These are phyloP conservation scores for Toxotes lorentzi DNA, from an alignment of 2,797 vertebrate genomes.

Conservation along the genomic window DNA sequence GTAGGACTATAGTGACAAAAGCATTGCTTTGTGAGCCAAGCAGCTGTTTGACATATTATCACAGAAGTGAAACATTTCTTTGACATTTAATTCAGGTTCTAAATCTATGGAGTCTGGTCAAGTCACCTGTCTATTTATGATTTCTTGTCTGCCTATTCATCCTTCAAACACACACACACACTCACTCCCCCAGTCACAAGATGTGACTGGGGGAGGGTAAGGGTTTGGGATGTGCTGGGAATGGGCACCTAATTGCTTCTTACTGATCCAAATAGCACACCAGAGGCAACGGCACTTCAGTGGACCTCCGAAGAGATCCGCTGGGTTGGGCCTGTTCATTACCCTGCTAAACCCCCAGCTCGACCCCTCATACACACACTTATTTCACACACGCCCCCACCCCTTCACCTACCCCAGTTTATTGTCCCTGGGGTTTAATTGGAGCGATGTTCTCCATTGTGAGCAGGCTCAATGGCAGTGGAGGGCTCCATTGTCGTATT, in stretches of 20 bases:
- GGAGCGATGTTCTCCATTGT: slow-evolving; percentile 89
- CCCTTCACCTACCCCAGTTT: slow-evolving; percentile 78
- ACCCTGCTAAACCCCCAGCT: slow-evolving; percentile 84
- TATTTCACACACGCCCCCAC: slow-evolving; percentile 80
- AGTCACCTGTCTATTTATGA: slow-evolving; percentile 25
- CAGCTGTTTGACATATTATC: not conserved
- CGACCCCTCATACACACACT: slow-evolving; percentile 78
- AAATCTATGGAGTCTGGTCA: slow-evolving; percentile 20
- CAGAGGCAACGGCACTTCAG: slow-evolving; percentile 85
- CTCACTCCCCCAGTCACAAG: slow-evolving; percentile 16
- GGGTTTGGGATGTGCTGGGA: slow-evolving; percentile 76
- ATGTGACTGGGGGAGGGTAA: slow-evolving; percentile 64
- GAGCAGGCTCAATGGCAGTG: slow-evolving; percentile 83
- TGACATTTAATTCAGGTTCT: slow-evolving; percentile 30
- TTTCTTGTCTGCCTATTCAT: slow-evolving; percentile 36
- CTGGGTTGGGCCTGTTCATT: slow-evolving; percentile 83
- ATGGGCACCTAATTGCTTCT: slow-evolving; percentile 87
- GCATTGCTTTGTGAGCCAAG: not conserved
- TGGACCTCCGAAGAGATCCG: slow-evolving; percentile 81
- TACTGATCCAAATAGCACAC: slow-evolving; percentile 89
- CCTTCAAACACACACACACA: slow-evolving; percentile 48
- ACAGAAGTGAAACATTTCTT: slow-evolving; percentile 17
- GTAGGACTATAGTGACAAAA: not conserved
- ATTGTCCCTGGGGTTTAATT: slow-evolving; percentile 90
- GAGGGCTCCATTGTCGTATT: slow-evolving; percentile 87